Conservation (phyloP, 2,888 invertebrate genomes). For the Neoaliturus tenellus region DNA sequence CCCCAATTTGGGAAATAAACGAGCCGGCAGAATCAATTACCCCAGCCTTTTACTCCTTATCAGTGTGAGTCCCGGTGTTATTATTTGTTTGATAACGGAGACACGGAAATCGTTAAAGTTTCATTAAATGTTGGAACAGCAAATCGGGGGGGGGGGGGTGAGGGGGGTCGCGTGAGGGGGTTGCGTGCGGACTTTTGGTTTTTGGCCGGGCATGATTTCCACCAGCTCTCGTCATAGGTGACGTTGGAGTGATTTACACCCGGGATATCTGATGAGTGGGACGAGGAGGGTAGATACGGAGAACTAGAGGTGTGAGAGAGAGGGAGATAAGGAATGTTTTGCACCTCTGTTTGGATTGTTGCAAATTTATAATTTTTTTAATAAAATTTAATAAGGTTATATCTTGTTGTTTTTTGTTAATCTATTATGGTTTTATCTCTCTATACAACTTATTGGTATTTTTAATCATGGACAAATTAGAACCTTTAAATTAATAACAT, state of each 20-base stretch:
- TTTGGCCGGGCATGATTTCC: constrained; percentile 17
- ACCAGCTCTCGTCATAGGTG: constrained; percentile 26
- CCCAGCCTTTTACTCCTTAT: neutral
- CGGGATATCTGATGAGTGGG: neutral
- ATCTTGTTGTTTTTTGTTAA: too few species aligned
- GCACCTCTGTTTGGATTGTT: neutral
- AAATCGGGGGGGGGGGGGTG: neutral
- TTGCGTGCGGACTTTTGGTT: constrained; percentile 12
- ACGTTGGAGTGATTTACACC: neutral
- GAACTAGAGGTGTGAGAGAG: neutral
- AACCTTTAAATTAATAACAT: too few species aligned
- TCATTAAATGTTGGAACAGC: constrained; percentile 21
- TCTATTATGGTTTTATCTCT: too few species aligned
- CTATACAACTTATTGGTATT: too few species aligned
- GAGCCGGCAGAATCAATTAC: constrained; percentile 23
- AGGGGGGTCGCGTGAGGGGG: constrained; percentile 5
- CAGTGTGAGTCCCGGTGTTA: constrained; percentile 1
- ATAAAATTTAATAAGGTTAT: too few species aligned
- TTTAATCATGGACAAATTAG: too few species aligned
- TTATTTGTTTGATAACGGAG: constrained; percentile 14
- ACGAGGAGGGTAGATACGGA: constrained; percentile 10
- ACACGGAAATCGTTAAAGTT: constrained; percentile 26
- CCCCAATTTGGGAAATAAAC: constrained; percentile 24
- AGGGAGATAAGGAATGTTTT: neutral
- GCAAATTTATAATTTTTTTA: too few species aligned